Conservation (phyloP, 2,888 invertebrate genomes). For the Luperina nickerlii region DNA sequence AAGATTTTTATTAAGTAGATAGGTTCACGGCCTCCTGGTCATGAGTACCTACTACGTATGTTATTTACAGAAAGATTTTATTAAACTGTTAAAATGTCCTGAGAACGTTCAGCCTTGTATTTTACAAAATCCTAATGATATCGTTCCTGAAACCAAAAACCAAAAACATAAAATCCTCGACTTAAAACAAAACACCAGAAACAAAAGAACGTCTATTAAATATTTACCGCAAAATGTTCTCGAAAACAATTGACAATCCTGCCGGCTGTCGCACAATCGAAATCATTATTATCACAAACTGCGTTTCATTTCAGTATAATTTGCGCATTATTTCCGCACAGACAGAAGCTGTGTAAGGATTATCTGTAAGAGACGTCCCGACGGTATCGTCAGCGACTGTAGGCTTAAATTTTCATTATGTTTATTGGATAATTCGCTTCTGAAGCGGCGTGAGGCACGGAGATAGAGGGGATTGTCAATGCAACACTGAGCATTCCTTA, state of each 20-base stretch:
- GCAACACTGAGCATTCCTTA: slow-evolving; percentile 87
- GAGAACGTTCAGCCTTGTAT: not conserved
- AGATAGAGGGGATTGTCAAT: slow-evolving; percentile 88
- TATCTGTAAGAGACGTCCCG: slow-evolving; percentile 85
- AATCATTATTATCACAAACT: slow-evolving; percentile 67
- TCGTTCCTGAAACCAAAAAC: not conserved
- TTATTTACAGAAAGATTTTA: not conserved
- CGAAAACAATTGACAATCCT: slow-evolving; percentile 53
- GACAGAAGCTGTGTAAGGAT: slow-evolving; percentile 80
- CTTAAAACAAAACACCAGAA: slow-evolving; percentile 15
- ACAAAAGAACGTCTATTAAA: slow-evolving; percentile 9
- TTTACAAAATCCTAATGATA: not conserved
- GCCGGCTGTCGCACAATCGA: slow-evolving; percentile 61
- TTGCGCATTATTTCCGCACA: slow-evolving; percentile 80
- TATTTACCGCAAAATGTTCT: slow-evolving; percentile 39
- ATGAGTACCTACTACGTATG: not conserved
- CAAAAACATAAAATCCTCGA: not conserved
- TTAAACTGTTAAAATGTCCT: not conserved
- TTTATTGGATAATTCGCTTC: slow-evolving; percentile 89
- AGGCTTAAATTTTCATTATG: slow-evolving; percentile 90
- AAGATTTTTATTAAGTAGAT: not conserved
- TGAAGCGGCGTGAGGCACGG: slow-evolving; percentile 82
- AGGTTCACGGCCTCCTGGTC: not conserved
- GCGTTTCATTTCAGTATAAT: slow-evolving; percentile 75
- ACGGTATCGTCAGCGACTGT: slow-evolving; percentile 82